phyloP scores from a whole-genome alignment of 2,888 invertebrate species.

The Pardosa pseudoannulata region DNA sequence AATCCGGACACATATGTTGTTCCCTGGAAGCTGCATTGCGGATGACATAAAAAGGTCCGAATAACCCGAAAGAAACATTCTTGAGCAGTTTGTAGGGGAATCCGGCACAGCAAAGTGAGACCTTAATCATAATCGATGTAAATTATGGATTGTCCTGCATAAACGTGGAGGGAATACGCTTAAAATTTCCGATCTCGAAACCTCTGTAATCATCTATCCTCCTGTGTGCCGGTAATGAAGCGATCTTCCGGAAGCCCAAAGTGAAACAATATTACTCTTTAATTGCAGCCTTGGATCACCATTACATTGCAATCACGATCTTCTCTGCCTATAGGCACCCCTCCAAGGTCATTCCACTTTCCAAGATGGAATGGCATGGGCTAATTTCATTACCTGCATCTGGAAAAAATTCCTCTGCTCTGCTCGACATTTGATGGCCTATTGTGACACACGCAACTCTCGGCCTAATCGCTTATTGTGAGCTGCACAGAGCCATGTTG shows the following conservation, averaged over 20 bases:
- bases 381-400: slow-evolving; percentile 14
- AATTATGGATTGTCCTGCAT: slow-evolving; percentile 12
- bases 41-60: too few relatives aligned
- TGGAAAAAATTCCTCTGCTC: neutral
- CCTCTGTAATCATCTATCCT: neutral
- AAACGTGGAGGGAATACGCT: slow-evolving; percentile 17
- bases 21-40: too few relatives aligned
- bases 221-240: slow-evolving; percentile 7
- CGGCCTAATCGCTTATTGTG: neutral
- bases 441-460: slow-evolving; percentile 12
- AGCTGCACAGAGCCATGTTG: neutral
- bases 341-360: slow-evolving; percentile 19
- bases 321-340: neutral
- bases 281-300: neutral
- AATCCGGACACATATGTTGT: too few relatives aligned
- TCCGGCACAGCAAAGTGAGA: neutral
- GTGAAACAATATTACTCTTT: slow-evolving; percentile 26
- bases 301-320: slow-evolving; percentile 22
- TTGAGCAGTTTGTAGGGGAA: neutral
- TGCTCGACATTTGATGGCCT: slow-evolving; percentile 16
- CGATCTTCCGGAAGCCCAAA: slow-evolving; percentile 4
- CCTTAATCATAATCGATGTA: neutral
- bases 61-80: neutral
- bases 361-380: neutral
- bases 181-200: neutral